Percentiles rank a stretch among this genome's conserved stretches.
Evolutionary conservation across 2,888 invertebrate species (phyloP).

Genomic region (Lochmaea capreae): DNA sequence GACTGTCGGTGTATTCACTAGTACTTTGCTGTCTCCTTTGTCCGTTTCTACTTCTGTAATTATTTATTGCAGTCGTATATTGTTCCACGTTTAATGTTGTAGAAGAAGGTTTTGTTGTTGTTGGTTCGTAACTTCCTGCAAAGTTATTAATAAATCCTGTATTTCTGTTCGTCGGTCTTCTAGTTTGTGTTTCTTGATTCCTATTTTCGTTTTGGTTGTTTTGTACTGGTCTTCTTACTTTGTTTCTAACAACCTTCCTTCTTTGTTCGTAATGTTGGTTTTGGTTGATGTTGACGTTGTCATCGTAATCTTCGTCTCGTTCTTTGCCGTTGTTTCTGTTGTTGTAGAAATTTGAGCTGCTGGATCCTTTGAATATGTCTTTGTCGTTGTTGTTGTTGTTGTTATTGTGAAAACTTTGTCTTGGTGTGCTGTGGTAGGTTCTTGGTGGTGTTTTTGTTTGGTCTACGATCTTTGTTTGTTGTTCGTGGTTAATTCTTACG

Average conservation of each 20-base stretch:
- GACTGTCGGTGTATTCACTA: constrained; percentile 33
- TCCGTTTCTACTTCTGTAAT: constrained; percentile 50
- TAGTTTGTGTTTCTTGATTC: constrained; percentile 53
- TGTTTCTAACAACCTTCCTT: constrained; percentile 63
- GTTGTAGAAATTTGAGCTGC: constrained; percentile 82
- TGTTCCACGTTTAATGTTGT: constrained; percentile 54
- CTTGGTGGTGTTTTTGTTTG: constrained; percentile 59
- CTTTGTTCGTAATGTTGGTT: constrained; percentile 63
- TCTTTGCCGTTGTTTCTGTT: constrained; percentile 73
- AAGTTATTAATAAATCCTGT: constrained; percentile 65
- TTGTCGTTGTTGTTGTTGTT: constrained; percentile 59
- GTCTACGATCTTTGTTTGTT: constrained; percentile 62
- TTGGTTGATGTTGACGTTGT: constrained; percentile 66
- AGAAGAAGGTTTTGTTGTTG: constrained; percentile 64
- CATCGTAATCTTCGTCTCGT: constrained; percentile 68
- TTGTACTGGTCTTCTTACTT: constrained; percentile 61
- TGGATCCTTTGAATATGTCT: constrained; percentile 77
- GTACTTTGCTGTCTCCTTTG: constrained; percentile 45
- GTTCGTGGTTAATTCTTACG: constrained; percentile 62
- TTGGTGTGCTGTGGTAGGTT: constrained; percentile 51
- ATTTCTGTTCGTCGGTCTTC: constrained; percentile 56
- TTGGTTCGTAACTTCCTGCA: constrained; percentile 66
- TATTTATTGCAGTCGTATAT: constrained; percentile 55
- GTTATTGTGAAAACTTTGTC: constrained; percentile 53
- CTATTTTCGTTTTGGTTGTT: constrained; percentile 47